A percentile compares a stretch with the other conserved stretches of the same genome.
Conservation (phyloP, 2,113 vertebrate genomes). For the Mirza zaza region DNA sequence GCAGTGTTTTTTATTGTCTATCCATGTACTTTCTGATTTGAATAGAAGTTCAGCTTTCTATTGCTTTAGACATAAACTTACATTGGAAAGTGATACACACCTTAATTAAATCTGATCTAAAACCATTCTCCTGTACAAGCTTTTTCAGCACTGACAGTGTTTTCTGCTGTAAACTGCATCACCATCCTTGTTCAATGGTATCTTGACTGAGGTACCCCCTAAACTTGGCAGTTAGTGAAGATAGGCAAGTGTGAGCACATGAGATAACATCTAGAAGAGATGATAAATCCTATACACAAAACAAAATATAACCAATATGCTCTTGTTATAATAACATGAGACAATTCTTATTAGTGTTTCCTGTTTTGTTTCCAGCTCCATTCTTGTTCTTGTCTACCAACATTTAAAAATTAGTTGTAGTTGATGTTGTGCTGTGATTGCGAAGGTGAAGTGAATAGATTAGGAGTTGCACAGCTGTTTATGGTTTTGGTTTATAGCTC, state of each 20-base stretch:
- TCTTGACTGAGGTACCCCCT: constrained; percentile 58
- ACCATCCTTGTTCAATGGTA: constrained; percentile 60
- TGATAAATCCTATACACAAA: background rate
- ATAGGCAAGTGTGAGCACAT: constrained; percentile 49
- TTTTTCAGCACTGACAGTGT: constrained; percentile 27
- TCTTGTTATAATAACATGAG: background rate
- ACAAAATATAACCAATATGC: constrained; percentile 33
- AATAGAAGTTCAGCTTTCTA: constrained; percentile 53
- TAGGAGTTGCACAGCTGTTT: constrained; percentile 84
- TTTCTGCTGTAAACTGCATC: constrained; percentile 67
- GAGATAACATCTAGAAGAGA: constrained; percentile 50
- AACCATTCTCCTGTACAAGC: constrained; percentile 60
- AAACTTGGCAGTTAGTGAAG: constrained; percentile 74
- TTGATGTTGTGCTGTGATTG: constrained; percentile 64
- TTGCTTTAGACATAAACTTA: constrained; percentile 76
- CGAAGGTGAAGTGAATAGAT: constrained; percentile 82
- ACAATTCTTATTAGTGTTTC: constrained; percentile 56
- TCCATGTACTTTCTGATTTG: constrained; percentile 54
- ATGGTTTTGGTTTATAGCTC: constrained; percentile 81
- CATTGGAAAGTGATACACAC: constrained; percentile 64
- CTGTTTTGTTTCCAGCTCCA: constrained; percentile 67
- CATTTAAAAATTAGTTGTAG: constrained; percentile 71
- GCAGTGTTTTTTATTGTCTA: background rate
- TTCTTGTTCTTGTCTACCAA: constrained; percentile 72
- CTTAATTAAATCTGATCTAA: constrained; percentile 81